Conservation (phyloP, 2,113 vertebrate species). For the Galbula dea region DNA sequence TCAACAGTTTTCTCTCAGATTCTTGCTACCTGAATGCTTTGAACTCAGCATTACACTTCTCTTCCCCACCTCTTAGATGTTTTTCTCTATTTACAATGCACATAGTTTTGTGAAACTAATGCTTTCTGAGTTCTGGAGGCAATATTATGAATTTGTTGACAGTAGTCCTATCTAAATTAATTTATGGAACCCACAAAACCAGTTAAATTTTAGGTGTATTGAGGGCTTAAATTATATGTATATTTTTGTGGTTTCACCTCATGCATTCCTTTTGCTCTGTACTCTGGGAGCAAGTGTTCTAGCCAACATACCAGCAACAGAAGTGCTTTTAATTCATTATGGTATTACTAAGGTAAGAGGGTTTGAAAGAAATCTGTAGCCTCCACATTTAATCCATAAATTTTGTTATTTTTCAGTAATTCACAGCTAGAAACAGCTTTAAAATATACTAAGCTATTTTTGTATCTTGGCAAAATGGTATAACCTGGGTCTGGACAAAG, state of each 20-base stretch:
- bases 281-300: not conserved
- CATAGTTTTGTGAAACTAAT: not conserved
- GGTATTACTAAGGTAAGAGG: not conserved
- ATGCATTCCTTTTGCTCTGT: not conserved
- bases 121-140: not conserved
- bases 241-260: not conserved
- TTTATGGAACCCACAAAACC: not conserved
- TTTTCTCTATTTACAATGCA: not conserved
- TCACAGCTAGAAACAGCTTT: constrained; percentile 8
- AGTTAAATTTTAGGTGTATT: not conserved
- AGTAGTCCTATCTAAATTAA: not conserved
- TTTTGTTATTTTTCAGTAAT: constrained; percentile 37
- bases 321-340: not conserved
- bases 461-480: constrained; percentile 3
- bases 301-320: not conserved
- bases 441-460: not conserved
- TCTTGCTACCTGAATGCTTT: not conserved
- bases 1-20: not conserved
- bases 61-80: not conserved
- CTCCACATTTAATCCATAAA: not conserved
- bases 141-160: not conserved
- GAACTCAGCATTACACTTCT: not conserved
- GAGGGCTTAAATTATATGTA: not conserved
- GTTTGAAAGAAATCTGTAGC: not conserved
- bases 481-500: constrained; percentile 23